Evolutionary conservation across 1,140 invertebrate genomes (phyloP).

Genomic region (Saxidomus purpurata): DNA sequence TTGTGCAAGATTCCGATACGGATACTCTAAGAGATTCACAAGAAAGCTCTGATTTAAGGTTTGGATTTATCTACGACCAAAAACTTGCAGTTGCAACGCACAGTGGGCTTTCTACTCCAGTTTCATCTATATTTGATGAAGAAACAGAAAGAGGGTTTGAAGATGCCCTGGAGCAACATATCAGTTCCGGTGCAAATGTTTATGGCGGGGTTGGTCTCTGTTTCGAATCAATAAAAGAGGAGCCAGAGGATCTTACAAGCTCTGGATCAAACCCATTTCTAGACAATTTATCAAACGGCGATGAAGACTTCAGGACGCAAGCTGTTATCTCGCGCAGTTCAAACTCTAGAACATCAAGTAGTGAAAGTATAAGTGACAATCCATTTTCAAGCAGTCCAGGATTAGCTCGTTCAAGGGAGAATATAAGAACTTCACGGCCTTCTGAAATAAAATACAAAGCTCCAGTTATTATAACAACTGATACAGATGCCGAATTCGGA

Average conservation of each 20-base stretch:
- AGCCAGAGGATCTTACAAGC: conserved; percentile 70
- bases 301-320: conserved; percentile 59
- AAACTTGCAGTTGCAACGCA: conserved; percentile 13
- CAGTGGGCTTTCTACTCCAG: conserved; percentile 55
- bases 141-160: conserved; percentile 71
- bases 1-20: conserved; percentile 54
- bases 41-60: conserved; percentile 23
- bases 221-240: conserved; percentile 75
- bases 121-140: conserved; percentile 68
- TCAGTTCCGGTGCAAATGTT: conserved; percentile 22
- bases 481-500: conserved; percentile 24
- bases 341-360: conserved; percentile 42
- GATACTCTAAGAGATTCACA: conserved; percentile 48
- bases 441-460: background rate
- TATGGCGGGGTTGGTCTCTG: conserved; percentile 65
- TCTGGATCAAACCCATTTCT: conserved; percentile 63
- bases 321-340: conserved; percentile 57
- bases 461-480: background rate
- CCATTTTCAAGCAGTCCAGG: conserved; percentile 28
- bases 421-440: background rate
- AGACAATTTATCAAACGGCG: conserved; percentile 19
- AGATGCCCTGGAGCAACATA: conserved; percentile 64
- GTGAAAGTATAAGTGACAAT: conserved; percentile 31
- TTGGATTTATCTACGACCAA: background rate
- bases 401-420: background rate